Conservation (phyloP, 2,888 invertebrate species). For the Catocala fraxini region DNA sequence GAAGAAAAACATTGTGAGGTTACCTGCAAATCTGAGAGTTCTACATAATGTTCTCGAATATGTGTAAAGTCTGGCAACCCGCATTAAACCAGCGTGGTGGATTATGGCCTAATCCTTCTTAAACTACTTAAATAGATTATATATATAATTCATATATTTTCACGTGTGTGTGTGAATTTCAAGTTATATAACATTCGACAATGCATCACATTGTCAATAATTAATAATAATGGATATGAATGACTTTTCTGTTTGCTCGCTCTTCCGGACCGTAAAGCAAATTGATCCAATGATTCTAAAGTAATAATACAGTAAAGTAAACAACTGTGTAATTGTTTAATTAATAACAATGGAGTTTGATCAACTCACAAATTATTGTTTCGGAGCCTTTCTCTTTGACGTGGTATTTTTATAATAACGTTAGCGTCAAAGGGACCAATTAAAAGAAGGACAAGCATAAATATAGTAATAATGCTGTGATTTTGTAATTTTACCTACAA, state of each 20-base stretch:
- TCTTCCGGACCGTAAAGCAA: conserved; percentile 11
- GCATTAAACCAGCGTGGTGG: too few species aligned
- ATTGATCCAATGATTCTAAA: conserved; percentile 29
- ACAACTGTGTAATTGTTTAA: conserved; percentile 33
- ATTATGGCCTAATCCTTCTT: too few species aligned
- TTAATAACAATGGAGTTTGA: conserved; percentile 41
- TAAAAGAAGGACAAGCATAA: conserved; percentile 5
- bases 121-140: too few species aligned
- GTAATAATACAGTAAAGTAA: conserved; percentile 30
- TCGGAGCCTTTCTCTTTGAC: conserved; percentile 25
- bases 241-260: neutral
- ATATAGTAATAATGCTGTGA: too few species aligned
- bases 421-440: conserved; percentile 17
- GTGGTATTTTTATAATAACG: conserved; percentile 22
- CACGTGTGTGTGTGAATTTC: too few species aligned
- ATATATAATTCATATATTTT: too few species aligned
- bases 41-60: too few species aligned
- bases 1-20: too few species aligned
- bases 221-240: conserved; percentile 21
- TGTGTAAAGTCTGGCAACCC: too few species aligned
- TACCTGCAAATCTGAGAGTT: too few species aligned
- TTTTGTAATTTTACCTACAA: too few species aligned
- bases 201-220: conserved; percentile 1
- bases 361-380: conserved; percentile 41
- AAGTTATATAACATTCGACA: too few species aligned